phyloP scores from a whole-genome alignment of 1,140 invertebrate genomes.

The Octopus sinensis region DNA sequence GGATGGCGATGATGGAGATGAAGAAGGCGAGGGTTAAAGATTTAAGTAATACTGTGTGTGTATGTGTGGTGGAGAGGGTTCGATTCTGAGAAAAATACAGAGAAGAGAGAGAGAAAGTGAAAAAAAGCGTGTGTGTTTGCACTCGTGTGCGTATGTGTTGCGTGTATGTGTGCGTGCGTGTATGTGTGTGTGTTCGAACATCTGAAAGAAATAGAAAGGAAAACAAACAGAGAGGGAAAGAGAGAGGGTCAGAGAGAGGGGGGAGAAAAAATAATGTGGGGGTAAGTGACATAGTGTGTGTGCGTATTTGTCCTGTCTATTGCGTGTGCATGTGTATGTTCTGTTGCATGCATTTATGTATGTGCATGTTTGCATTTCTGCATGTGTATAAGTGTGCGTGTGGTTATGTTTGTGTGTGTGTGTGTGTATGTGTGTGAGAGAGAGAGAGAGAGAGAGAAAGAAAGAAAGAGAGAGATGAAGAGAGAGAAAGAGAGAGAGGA shows the following conservation, averaged over 20 bases:
- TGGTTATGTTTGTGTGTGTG: neutral
- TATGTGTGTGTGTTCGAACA: too few relatives aligned
- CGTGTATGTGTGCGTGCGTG: too few relatives aligned
- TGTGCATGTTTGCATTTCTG: neutral
- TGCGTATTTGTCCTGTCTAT: neutral
- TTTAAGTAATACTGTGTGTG: too few relatives aligned
- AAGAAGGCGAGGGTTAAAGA: too few relatives aligned
- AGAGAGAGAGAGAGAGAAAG: too few relatives aligned
- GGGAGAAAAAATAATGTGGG: neutral
- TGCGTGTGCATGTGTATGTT: neutral
- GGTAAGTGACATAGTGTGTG: neutral
- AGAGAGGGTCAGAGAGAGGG: neutral
- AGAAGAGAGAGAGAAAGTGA: neutral
- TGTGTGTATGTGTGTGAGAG: neutral
- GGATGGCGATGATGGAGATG: too few relatives aligned
- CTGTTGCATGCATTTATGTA: neutral
- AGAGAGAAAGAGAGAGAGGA: too few relatives aligned
- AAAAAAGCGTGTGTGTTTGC: neutral
- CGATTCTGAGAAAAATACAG: neutral
- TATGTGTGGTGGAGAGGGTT: too few relatives aligned
- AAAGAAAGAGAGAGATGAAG: too few relatives aligned
- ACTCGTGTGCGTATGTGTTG: too few relatives aligned
- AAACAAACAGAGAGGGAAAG: neutral
- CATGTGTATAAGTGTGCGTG: neutral
- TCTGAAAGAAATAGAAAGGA: too few relatives aligned